These are phyloP conservation scores for Squalus acanthias DNA, from an alignment of 2,797 vertebrate genomes.

Conservation along the genomic window DNA sequence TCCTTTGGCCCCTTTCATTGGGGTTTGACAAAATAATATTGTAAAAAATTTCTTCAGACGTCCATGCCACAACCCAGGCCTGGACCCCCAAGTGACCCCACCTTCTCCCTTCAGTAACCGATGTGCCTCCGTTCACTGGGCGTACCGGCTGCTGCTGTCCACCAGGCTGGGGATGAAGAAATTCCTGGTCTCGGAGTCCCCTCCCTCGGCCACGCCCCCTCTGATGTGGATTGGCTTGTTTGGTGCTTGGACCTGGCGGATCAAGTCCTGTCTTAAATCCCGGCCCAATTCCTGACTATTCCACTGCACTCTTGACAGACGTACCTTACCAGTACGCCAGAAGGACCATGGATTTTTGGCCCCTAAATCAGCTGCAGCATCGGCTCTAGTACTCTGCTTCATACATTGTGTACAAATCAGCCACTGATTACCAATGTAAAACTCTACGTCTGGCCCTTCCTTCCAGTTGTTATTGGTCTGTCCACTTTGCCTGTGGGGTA, in stretches of 20 bases:
- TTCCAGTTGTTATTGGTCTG: background rate
- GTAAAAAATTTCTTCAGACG: background rate
- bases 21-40: background rate
- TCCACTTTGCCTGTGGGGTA: background rate
- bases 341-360: too few species aligned
- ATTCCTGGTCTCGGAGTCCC: background rate
- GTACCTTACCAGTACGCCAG: too few species aligned
- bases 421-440: background rate
- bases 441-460: background rate
- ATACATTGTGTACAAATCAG: background rate
- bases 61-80: background rate
- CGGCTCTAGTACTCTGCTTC: background rate
- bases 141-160: background rate
- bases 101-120: background rate
- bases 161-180: background rate
- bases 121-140: background rate
- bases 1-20: background rate
- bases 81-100: too few species aligned
- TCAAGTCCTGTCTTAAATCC: background rate
- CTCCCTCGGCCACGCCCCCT: too few species aligned
- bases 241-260: background rate
- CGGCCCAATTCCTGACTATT: background rate
- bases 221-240: background rate
- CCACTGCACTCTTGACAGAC: too few species aligned
- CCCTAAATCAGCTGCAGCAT: background rate